These are phyloP conservation scores for Gymnoscopelus microlampas DNA, from an alignment of 2,797 vertebrate genomes.

Conservation along the genomic window DNA sequence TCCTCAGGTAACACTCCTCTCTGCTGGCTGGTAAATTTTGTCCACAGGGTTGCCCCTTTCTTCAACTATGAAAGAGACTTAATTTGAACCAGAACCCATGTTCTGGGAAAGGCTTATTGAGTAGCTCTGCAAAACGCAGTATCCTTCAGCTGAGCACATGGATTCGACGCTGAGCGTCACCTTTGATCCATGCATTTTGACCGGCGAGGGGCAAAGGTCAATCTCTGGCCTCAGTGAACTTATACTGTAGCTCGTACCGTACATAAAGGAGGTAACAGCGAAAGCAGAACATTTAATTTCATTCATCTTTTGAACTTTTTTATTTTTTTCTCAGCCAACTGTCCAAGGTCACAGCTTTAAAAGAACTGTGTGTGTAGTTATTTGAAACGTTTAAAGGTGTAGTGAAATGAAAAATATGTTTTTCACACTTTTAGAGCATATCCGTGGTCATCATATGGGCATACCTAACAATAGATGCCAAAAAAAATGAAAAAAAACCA, in stretches of 20 bases:
- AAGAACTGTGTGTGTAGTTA: not conserved
- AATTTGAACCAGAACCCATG: slow-evolving; percentile 42
- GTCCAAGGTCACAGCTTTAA: slow-evolving; percentile 11
- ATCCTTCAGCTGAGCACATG: slow-evolving; percentile 37
- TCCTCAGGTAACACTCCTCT: slow-evolving; percentile 14
- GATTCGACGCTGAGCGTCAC: slow-evolving; percentile 29
- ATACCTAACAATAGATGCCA: no score
- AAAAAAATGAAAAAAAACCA: no score
- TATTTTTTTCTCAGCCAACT: slow-evolving; percentile 3
- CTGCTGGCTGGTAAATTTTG: slow-evolving; percentile 19
- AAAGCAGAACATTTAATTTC: slow-evolving; percentile 1
- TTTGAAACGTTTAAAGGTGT: slow-evolving; percentile 5
- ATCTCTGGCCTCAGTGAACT: slow-evolving; percentile 8
- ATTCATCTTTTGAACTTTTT: slow-evolving; percentile 1
- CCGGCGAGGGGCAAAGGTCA: slow-evolving; percentile 1
- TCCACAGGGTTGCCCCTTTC: slow-evolving; percentile 1
- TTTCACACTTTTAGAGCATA: no score
- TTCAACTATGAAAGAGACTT: slow-evolving; percentile 17
- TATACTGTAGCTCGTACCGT: not conserved
- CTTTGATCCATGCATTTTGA: slow-evolving; percentile 39
- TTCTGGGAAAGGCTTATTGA: not conserved
- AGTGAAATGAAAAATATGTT: no score
- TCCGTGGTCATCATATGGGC: no score
- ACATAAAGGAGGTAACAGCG: not conserved
- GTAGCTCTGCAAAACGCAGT: slow-evolving; percentile 2